phyloP scores from a whole-genome alignment of 2,113 vertebrate species.

The Actinemys pallida region DNA sequence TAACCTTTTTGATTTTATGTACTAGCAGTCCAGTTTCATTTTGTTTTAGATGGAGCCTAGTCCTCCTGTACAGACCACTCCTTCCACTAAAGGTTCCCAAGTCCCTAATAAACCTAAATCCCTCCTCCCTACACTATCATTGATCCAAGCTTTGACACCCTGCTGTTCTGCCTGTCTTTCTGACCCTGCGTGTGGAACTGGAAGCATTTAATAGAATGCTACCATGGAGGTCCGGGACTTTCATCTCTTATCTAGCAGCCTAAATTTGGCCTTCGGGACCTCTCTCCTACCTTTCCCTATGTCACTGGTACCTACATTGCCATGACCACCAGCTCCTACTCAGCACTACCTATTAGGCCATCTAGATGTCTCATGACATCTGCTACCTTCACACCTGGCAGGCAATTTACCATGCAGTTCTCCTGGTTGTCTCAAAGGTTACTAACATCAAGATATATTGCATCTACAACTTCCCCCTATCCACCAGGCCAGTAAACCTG shows the following conservation, averaged over 20 bases:
- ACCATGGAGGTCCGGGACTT: background rate
- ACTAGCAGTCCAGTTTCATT: background rate
- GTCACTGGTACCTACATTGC: background rate
- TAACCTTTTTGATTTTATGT: background rate
- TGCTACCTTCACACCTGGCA: background rate
- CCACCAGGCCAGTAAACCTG: background rate
- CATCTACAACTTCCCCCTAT: background rate
- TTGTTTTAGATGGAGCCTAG: background rate
- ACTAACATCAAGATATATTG: background rate
- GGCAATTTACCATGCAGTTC: background rate
- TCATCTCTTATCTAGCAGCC: background rate
- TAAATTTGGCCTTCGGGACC: background rate
- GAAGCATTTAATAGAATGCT: background rate
- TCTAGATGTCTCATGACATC: background rate
- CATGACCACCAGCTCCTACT: background rate
- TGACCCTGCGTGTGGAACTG: background rate
- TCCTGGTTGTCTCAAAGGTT: background rate
- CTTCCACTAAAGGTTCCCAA: background rate
- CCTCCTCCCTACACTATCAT: background rate
- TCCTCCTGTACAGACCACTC: background rate
- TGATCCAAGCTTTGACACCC: background rate
- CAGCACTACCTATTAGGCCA: background rate
- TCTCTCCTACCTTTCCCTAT: background rate
- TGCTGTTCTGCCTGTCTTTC: background rate
- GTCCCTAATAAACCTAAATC: background rate